Conservation (phyloP, 2,113 vertebrate species). For the Platycercus adscitus region DNA sequence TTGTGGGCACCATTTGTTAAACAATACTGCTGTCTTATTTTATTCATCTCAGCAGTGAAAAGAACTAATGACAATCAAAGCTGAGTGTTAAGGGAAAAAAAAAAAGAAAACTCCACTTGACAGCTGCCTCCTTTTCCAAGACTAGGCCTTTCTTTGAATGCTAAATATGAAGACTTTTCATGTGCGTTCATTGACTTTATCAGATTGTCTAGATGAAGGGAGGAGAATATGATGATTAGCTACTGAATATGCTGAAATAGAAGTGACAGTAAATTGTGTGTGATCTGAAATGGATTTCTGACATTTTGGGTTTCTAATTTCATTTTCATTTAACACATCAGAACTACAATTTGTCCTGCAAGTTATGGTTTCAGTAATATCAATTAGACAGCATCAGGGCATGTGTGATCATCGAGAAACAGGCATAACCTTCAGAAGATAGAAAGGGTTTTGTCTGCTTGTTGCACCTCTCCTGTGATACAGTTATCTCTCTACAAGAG, state of each 20-base stretch:
- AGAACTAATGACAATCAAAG: not conserved
- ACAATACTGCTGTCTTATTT: not conserved
- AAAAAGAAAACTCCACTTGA: not conserved
- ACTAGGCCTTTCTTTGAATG: not conserved
- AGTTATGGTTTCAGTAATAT: slow-evolving; percentile 25
- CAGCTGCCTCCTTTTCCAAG: not conserved
- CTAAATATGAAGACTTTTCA: not conserved
- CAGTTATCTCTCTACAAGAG: slow-evolving; percentile 5
- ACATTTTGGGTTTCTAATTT: slow-evolving; percentile 36
- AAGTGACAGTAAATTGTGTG: not conserved
- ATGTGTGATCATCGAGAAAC: not conserved
- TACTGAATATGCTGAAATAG: not conserved
- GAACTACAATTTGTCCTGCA: slow-evolving; percentile 40
- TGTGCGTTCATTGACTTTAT: slow-evolving; percentile 1
- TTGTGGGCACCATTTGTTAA: not conserved
- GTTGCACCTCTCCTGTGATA: not conserved
- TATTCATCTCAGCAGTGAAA: not conserved
- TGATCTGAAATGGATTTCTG: not conserved
- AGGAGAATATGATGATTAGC: not conserved
- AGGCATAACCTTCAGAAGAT: slow-evolving; percentile 7
- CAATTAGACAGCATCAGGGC: slow-evolving; percentile 6
- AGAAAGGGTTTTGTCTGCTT: not conserved
- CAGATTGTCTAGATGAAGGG: not conserved
- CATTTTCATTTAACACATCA: slow-evolving; percentile 37
- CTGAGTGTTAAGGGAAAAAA: not conserved